These are phyloP conservation scores for Cichladusa arquata DNA, from an alignment of 2,113 vertebrate genomes.

Conservation along the genomic window DNA sequence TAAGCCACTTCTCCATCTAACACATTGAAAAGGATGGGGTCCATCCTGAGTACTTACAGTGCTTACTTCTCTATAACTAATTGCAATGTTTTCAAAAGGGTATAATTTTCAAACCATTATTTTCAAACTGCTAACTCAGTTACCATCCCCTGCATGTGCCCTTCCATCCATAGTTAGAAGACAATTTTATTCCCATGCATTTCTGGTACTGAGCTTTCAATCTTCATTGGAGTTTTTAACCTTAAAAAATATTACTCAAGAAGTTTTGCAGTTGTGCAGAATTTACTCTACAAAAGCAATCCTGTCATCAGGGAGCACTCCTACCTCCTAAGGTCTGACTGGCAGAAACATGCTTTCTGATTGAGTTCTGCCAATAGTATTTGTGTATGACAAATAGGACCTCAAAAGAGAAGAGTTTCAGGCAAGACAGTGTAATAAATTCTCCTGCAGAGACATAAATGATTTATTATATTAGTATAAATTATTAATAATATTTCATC, in stretches of 20 bases:
- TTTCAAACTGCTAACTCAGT: not conserved
- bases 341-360: slow-evolving; percentile 50
- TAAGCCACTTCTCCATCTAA: not conserved
- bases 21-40: not conserved
- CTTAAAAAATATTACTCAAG: not conserved
- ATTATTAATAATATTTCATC: slow-evolving; percentile 64
- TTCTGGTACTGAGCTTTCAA: not conserved
- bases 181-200: not conserved
- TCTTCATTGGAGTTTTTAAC: not conserved
- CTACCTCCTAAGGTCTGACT: slow-evolving; percentile 42
- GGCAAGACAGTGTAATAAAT: slow-evolving; percentile 51
- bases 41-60: not conserved
- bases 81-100: not conserved
- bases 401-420: slow-evolving; percentile 10
- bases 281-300: slow-evolving; percentile 1
- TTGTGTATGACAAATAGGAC: slow-evolving; percentile 64
- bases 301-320: not conserved
- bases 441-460: slow-evolving; percentile 54
- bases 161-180: not conserved
- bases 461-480: slow-evolving; percentile 61
- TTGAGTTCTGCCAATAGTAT: slow-evolving; percentile 48
- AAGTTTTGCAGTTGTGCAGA: not conserved
- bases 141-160: not conserved
- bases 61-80: not conserved
- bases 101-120: not conserved